Base-by-base conservation (phyloP, 2,888 invertebrate species). In the Sicus ferrugineus region DNA sequence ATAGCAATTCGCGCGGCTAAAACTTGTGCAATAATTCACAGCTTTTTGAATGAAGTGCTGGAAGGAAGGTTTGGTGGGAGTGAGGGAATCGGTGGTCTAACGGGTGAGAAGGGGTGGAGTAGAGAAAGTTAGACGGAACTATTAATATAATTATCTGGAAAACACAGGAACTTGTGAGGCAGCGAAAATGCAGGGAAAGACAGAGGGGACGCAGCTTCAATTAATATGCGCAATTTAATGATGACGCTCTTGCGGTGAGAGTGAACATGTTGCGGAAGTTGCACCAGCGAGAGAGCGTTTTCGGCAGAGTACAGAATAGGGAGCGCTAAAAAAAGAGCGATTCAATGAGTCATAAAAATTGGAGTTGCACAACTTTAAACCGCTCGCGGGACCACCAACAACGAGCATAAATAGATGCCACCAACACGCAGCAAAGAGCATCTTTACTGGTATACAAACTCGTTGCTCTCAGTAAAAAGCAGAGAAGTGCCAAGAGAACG, bases 1-100 rank as follows among this genome's bases (percentile, higher is more conserved):
- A 3, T n/a, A 4, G 42, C n/a, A 42, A 42, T 42, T 42, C 14
- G 50, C 19, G 50, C 50, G 7, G 50, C 50, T 21, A 23, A 38
- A 50, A 50, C 50, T 50, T 50, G 4, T 3, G 50, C 50, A 50
- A 50, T 50, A 21, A 50, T 50, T 50, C 50, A 50, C 50, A n/a
- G 11, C 50, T 50, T 4, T 19, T 50, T 50, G 50, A 50, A 50
- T 50, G 48, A 7, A n/a, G n/a, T 7, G 23, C 14, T 4, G 42
- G 16, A 21, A 50, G 23, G 50, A 50, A 50, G 23, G 50, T 21
- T 3, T 19, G 2, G 50, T 19, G 11, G 21, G 46, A 16, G 11
- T 9, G 38, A 6, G 38, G 7, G 38, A n/a, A n/a, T 9, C 6
- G 38, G 11, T 34, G 38, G 11, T 9, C 38, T 5, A 11, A 34